Base-by-base conservation (phyloP, 2,113 vertebrate genomes). In the Prinia subflava region DNA sequence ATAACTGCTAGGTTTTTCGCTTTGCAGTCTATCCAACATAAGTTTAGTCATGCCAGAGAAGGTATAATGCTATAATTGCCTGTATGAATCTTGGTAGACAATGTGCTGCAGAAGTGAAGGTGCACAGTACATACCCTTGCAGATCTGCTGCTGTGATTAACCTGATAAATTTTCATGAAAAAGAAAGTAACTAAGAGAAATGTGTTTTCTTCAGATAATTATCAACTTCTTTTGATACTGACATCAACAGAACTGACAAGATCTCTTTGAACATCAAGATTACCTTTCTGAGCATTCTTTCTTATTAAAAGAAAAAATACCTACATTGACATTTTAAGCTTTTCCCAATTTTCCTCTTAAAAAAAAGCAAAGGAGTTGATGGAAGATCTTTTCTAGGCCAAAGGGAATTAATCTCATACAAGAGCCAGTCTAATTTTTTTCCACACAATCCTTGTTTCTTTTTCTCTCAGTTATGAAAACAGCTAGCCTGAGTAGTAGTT, bases 41-140 rank as follows among this genome's bases (percentile, higher is more conserved):
- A 94, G 39, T 94, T 97, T 92, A 95, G 86, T 92, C 83, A 83
- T 74, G 62, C 73, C 83, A 95, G 90, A 95, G 89, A 83, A 37
- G 15, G 52, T 82, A 94, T 85, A 96, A 97, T 91, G 85, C 69
- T 94, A 31, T 96, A 97, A 97, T 96, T 97, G 96, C 79, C 91
- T 96, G 70, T 87, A 70, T 93, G 79, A 96, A 90, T 76, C 83
- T 90, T 87, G 86, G 84, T 93, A 97, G 91, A 97, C 89, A 96
- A 80, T 87, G 86, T 88, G 65, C 93, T 95, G 83, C 93, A 96
- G 94, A 96, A 94, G 90, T 91, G 91, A 96, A 96, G 68, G 75
- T 90, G 79, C 81, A 93, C 42, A 6, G 94, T 88, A 85, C 39
- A 53, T 93, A 83, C 44, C 10, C 56, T 74, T 96, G 90, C 81